phyloP scores from a whole-genome alignment of 2,797 vertebrate genomes.

The Scyliorhinus canicula region DNA sequence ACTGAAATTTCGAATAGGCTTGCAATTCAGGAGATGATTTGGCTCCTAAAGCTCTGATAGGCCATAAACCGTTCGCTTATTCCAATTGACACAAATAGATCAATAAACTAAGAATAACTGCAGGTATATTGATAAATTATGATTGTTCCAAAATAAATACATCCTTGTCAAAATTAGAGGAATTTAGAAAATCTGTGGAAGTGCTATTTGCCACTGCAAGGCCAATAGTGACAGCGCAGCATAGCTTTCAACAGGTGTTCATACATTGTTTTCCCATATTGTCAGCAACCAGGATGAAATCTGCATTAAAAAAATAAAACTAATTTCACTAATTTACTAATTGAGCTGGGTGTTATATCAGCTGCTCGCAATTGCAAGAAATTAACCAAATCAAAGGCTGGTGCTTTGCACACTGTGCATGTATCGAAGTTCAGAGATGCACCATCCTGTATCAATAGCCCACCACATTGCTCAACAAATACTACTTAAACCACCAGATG shows the following conservation, averaged over 20 bases:
- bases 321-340: neutral
- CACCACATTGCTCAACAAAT: neutral
- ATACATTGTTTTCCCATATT: neutral
- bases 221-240: neutral
- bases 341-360: neutral
- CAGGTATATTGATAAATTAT: neutral
- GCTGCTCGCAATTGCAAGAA: neutral
- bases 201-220: neutral
- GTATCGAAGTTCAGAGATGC: neutral
- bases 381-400: neutral
- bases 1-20: neutral
- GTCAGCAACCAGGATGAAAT: neutral
- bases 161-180: neutral
- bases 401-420: neutral
- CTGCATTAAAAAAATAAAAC: neutral
- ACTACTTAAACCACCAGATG: neutral
- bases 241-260: neutral
- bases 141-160: neutral
- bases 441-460: neutral
- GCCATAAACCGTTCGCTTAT: neutral
- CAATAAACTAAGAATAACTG: neutral
- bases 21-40: neutral
- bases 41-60: neutral
- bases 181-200: neutral
- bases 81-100: neutral